A percentile compares a stretch with the other conserved stretches of the same genome.
These are phyloP conservation scores for Xyrauchen texanus DNA, from an alignment of 2,113 vertebrate species.

Conservation along the genomic window DNA sequence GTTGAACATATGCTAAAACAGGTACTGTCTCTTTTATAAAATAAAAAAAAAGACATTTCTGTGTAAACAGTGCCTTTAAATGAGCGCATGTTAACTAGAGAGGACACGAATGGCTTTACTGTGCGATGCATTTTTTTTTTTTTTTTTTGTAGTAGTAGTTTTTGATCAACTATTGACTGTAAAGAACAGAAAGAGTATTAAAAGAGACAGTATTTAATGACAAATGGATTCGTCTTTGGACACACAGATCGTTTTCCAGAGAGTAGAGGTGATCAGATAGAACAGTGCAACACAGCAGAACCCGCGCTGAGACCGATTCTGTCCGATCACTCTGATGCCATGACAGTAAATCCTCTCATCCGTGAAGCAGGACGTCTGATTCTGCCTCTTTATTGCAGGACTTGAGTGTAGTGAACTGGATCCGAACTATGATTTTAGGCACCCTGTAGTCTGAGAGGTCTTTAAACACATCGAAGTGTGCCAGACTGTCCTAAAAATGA, in stretches of 20 bases:
- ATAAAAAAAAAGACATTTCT: too few species aligned
- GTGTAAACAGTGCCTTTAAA: too few species aligned
- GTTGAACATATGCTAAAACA: too few species aligned
- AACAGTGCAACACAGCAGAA: constrained; percentile 78
- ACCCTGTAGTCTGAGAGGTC: constrained; percentile 59
- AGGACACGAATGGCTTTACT: too few species aligned
- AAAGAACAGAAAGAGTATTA: too few species aligned
- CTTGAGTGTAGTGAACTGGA: constrained; percentile 64
- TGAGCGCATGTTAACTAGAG: too few species aligned
- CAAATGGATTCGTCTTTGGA: constrained; percentile 62
- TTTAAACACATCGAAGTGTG: constrained; percentile 68
- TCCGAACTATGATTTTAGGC: constrained; percentile 65
- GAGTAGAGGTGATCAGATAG: constrained; percentile 78
- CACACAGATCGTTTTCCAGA: neutral
- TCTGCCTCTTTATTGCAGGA: constrained; percentile 49
- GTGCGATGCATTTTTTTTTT: too few species aligned
- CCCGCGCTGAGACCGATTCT: constrained; percentile 60
- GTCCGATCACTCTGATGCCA: constrained; percentile 51
- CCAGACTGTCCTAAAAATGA: constrained; percentile 60
- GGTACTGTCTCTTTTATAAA: too few species aligned
- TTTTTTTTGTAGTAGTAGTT: too few species aligned
- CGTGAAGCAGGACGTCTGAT: constrained; percentile 44
- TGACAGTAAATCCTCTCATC: constrained; percentile 71
- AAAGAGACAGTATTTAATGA: too few species aligned
- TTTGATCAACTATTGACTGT: too few species aligned